Conservation (phyloP, 2,113 vertebrate genomes). For the Boleophthalmus pectinirostris region DNA sequence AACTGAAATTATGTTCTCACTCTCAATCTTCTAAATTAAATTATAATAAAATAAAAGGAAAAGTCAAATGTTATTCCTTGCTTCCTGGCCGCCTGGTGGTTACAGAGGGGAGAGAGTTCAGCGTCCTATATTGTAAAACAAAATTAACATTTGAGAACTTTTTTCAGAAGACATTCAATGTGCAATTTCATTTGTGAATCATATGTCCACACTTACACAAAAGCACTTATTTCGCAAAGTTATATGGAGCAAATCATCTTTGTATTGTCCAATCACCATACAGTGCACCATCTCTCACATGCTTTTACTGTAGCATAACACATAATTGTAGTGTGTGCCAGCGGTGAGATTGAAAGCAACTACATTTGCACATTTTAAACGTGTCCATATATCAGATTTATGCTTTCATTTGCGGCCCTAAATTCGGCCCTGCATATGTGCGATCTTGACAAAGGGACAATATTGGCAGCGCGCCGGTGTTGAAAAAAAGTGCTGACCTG, state of each 20-base stretch:
- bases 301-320: background rate
- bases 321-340: background rate
- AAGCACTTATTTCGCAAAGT: background rate
- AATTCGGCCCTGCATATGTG: background rate
- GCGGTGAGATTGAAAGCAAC: background rate
- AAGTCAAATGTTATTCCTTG: too few species aligned
- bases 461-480: slow-evolving; percentile 49
- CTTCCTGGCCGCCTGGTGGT: too few species aligned
- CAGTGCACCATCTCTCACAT: background rate
- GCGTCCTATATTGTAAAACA: background rate
- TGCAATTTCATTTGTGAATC: background rate
- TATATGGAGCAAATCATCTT: background rate
- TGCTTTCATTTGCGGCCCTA: background rate
- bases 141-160: background rate
- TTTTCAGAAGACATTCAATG: background rate
- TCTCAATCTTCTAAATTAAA: too few species aligned
- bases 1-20: too few species aligned
- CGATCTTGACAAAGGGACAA: slow-evolving; percentile 23
- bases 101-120: too few species aligned
- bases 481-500: slow-evolving; percentile 66
- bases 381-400: background rate
- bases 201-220: background rate
- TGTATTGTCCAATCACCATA: background rate
- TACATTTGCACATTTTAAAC: slow-evolving; percentile 1
- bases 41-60: too few species aligned